A percentile compares a stretch with the other conserved stretches of the same genome.
Evolutionary conservation across 2,113 vertebrate species (phyloP).

Genomic region (Pseudorasbora parva): DNA sequence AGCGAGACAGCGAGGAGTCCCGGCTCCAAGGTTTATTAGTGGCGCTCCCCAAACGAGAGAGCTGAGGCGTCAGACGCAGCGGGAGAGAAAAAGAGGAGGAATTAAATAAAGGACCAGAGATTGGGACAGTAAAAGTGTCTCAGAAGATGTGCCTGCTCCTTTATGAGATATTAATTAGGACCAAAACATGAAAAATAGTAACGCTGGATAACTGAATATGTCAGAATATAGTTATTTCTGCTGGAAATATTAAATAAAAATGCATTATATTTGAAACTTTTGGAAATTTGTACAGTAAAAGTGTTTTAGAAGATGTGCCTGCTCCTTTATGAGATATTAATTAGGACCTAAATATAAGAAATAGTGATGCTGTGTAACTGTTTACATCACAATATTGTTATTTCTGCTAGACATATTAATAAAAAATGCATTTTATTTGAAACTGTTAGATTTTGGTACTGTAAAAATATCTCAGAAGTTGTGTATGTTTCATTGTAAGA

Average conservation of each 20-base stretch:
- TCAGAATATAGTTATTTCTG: too few species aligned
- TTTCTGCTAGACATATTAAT: background rate
- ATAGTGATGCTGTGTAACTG: background rate
- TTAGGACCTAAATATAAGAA: background rate
- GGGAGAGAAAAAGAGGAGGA: conserved; percentile 53
- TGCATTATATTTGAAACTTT: background rate
- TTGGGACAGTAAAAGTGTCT: conserved; percentile 20
- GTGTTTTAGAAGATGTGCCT: background rate
- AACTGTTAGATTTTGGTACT: background rate
- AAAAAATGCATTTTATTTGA: background rate
- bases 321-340: background rate
- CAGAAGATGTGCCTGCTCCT: background rate
- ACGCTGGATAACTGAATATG: background rate
- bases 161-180: background rate
- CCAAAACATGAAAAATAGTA: background rate
- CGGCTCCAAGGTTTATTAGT: conserved; percentile 78
- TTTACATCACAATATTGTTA: background rate
- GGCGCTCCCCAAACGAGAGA: conserved; percentile 69
- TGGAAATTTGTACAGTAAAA: background rate
- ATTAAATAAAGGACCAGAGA: conserved; percentile 26
- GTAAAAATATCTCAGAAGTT: background rate
- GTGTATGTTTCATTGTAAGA: background rate
- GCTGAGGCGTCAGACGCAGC: conserved; percentile 70
- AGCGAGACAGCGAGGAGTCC: conserved; percentile 67
- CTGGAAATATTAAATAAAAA: too few species aligned